Percentiles rank a stretch among this genome's conserved stretches.
Conservation (phyloP, 2,888 invertebrate species). For the Furcula furcula region DNA sequence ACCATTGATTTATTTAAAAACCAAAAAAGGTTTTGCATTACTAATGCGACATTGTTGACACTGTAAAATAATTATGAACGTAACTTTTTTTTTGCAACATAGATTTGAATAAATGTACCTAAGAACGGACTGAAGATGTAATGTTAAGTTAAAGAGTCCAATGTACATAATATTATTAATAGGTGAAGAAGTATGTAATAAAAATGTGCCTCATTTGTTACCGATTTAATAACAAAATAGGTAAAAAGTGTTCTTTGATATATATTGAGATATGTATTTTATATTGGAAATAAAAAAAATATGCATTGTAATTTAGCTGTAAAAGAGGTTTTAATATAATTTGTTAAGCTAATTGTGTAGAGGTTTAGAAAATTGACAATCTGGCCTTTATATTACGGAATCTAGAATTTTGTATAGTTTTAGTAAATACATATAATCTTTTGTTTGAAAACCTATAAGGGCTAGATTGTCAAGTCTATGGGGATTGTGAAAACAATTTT, state of each 20-base stretch:
- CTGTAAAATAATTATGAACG: constrained; percentile 40
- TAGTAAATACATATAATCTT: constrained; percentile 17
- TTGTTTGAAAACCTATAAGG: constrained; percentile 24
- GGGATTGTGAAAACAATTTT: constrained; percentile 29
- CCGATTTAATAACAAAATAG: constrained; percentile 69
- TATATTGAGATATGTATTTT: constrained; percentile 77
- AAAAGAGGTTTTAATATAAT: constrained; percentile 79
- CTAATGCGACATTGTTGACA: constrained; percentile 55
- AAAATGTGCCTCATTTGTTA: constrained; percentile 79
- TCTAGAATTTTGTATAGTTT: constrained; percentile 27
- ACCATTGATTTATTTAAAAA: constrained; percentile 72
- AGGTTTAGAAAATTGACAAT: constrained; percentile 49
- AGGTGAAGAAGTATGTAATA: constrained; percentile 45
- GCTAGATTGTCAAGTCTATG: constrained; percentile 37
- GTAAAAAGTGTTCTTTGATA: constrained; percentile 73
- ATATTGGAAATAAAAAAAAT: constrained; percentile 69
- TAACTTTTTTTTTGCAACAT: constrained; percentile 30
- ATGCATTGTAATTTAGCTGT: constrained; percentile 76
- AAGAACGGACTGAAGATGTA: constrained; percentile 57
- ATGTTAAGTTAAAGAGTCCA: constrained; percentile 49
- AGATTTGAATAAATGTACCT: constrained; percentile 42
- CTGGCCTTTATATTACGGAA: constrained; percentile 46
- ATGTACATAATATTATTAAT: constrained; percentile 40
- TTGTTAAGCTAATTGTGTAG: constrained; percentile 74
- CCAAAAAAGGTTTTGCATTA: constrained; percentile 59